Conservation (phyloP, 2,113 vertebrate genomes). For the Psettodes erumei region DNA sequence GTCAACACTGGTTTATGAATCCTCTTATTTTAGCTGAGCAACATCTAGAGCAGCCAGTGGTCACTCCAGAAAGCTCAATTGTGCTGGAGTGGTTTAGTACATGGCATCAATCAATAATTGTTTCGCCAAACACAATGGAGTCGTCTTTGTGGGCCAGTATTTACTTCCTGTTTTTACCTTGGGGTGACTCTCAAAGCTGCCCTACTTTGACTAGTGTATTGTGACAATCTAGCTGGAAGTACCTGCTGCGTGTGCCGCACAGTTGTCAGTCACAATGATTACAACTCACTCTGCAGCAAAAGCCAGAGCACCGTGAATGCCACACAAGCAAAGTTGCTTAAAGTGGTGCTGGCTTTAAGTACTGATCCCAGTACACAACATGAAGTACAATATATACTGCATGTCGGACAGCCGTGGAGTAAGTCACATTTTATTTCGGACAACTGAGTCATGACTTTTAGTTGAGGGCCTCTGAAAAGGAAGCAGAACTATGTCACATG, state of each 20-base stretch:
- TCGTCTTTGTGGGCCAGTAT: background rate
- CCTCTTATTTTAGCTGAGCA: conserved; percentile 19
- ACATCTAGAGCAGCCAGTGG: conserved; percentile 26
- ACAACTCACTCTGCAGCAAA: background rate
- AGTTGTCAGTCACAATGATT: background rate
- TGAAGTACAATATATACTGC: conserved; percentile 5
- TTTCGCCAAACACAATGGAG: conserved; percentile 1
- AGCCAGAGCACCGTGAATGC: background rate
- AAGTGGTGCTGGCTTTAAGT: background rate
- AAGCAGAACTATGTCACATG: conserved; percentile 34
- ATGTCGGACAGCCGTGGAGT: background rate
- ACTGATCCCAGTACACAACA: background rate
- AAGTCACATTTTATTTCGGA: background rate
- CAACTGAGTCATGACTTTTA: conserved; percentile 8
- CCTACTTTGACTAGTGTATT: background rate
- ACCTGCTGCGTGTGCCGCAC: background rate
- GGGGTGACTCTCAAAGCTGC: background rate
- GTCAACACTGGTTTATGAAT: conserved; percentile 16
- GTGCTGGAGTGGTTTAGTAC: conserved; percentile 4
- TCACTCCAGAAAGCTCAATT: conserved; percentile 24
- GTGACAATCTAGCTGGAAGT: background rate
- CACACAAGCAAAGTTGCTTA: background rate
- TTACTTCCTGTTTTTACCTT: background rate
- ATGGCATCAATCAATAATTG: conserved; percentile 35
- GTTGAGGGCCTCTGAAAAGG: background rate